These are phyloP conservation scores for Chalcosyrphus nemorum DNA, from an alignment of 2,888 invertebrate genomes.

Conservation along the genomic window DNA sequence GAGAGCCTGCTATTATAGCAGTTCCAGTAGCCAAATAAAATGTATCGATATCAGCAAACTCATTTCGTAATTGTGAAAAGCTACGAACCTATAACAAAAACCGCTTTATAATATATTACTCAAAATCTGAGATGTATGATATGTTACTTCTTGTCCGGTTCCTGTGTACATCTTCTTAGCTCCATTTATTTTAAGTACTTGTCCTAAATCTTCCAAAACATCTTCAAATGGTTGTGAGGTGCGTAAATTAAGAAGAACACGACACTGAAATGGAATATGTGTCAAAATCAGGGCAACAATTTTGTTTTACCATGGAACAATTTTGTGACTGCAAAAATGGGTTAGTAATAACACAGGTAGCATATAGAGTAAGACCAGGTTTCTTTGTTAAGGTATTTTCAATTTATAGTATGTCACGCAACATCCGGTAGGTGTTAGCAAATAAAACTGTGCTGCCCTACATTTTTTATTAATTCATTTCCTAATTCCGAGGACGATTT, in stretches of 20 bases:
- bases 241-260: constrained; percentile 94
- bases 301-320: neutral
- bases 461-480: constrained; percentile 7
- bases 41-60: constrained; percentile 95
- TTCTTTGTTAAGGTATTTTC: neutral
- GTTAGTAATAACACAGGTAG: neutral
- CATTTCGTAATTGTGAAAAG: constrained; percentile 95
- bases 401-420: constrained; percentile 21
- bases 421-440: constrained; percentile 29
- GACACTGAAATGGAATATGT: constrained; percentile 89
- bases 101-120: constrained; percentile 36
- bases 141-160: constrained; percentile 93
- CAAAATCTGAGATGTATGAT: constrained; percentile 19
- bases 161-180: constrained; percentile 96
- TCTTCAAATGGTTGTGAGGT: constrained; percentile 97
- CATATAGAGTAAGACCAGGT: neutral
- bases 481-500: neutral
- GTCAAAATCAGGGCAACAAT: too few relatives aligned
- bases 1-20: constrained; percentile 83
- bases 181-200: constrained; percentile 95
- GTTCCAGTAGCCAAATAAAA: constrained; percentile 88
- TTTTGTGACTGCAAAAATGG: constrained; percentile 11
- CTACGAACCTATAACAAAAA: constrained; percentile 89
- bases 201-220: constrained; percentile 95
- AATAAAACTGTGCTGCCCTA: constrained; percentile 33